Conservation (phyloP, 2,797 vertebrate species). For the Champsocephalus gunnari region DNA sequence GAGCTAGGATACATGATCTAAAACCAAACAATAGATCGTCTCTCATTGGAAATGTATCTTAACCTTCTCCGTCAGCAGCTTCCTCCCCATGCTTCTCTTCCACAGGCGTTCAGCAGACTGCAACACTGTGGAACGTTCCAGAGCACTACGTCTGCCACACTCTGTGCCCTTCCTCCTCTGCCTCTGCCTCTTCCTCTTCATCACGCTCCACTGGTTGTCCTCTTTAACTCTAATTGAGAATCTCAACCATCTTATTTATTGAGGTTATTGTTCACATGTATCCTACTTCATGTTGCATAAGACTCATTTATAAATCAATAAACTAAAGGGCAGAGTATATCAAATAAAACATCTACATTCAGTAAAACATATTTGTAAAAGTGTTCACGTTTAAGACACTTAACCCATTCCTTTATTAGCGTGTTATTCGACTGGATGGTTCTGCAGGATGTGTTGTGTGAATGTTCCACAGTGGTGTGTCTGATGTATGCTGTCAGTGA, state of each 20-base stretch:
- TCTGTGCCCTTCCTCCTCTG: too few species aligned
- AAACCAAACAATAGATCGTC: background rate
- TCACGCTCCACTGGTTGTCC: too few species aligned
- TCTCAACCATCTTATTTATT: too few species aligned
- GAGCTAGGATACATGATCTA: background rate
- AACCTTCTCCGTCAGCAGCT: background rate
- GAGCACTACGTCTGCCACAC: background rate
- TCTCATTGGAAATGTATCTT: background rate
- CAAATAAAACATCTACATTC: too few species aligned
- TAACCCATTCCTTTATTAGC: background rate
- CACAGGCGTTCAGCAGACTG: constrained; percentile 35
- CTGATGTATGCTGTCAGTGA: constrained; percentile 10
- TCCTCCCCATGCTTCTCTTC: constrained; percentile 31
- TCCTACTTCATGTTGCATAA: too few species aligned
- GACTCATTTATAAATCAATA: too few species aligned
- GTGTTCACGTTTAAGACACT: background rate
- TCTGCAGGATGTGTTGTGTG: background rate
- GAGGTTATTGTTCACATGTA: too few species aligned
- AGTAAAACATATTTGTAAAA: too few species aligned
- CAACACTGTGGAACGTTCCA: constrained; percentile 53
- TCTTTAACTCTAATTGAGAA: background rate
- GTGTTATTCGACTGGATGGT: background rate
- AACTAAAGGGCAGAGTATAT: too few species aligned
- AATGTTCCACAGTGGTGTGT: constrained; percentile 56
- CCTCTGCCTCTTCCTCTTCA: too few species aligned